Conservation (phyloP, 2,888 invertebrate species). For the Tipula helvola region DNA sequence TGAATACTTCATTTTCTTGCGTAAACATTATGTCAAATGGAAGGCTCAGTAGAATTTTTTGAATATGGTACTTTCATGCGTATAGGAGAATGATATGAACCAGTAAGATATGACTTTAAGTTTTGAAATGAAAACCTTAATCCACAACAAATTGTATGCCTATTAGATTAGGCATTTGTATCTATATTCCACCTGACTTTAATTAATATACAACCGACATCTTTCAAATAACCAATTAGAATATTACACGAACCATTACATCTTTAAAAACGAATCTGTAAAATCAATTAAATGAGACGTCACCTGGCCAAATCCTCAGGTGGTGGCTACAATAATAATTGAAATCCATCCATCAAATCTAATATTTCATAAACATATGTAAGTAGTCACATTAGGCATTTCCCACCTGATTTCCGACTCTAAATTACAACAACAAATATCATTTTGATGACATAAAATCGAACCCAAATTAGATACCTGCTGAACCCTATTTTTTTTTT, state of each 20-base stretch:
- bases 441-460: background rate
- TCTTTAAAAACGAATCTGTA: background rate
- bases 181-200: too few species aligned
- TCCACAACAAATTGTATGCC: too few species aligned
- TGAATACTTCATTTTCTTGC: too few species aligned
- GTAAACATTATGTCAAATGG: too few species aligned
- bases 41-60: too few species aligned
- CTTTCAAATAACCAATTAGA: too few species aligned
- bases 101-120: too few species aligned
- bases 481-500: background rate
- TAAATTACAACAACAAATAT: background rate
- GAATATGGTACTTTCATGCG: too few species aligned
- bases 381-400: background rate
- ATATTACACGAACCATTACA: background rate
- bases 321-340: background rate
- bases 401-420: background rate
- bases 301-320: background rate
- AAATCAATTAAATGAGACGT: background rate
- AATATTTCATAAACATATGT: background rate
- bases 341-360: background rate
- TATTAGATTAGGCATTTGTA: too few species aligned
- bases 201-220: too few species aligned
- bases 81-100: too few species aligned
- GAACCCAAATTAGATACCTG: background rate
- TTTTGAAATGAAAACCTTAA: too few species aligned